Conservation (phyloP, 2,797 vertebrate species). For the Silurus aristotelis region DNA sequence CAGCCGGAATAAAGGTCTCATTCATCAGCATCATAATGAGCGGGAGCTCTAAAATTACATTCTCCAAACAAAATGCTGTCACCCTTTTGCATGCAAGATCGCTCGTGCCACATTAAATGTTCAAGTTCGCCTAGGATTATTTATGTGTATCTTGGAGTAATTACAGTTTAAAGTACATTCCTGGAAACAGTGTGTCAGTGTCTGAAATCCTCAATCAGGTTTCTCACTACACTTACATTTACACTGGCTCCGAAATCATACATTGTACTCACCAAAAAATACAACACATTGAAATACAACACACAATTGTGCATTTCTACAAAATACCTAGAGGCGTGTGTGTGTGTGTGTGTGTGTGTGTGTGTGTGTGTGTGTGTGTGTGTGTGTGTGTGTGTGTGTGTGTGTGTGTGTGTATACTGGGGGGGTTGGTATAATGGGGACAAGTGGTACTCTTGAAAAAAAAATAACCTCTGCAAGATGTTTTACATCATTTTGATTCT, state of each 20-base stretch:
- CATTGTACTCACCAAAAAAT: not conserved
- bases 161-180: conserved; percentile 3
- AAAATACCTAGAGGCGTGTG: not conserved
- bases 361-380: no score
- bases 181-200: conserved; percentile 12
- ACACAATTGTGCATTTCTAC: not conserved
- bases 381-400: no score
- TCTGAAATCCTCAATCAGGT: not conserved
- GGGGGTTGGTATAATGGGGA: not conserved
- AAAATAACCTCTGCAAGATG: not conserved
- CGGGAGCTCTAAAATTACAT: conserved; percentile 13
- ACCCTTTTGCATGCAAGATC: conserved; percentile 18
- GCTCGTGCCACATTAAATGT: conserved; percentile 1
- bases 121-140: not conserved
- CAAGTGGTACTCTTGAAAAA: not conserved
- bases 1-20: conserved; percentile 26
- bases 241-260: not conserved
- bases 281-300: not conserved
- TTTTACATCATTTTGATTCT: conserved; percentile 7
- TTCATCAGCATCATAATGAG: conserved; percentile 30
- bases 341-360: no score
- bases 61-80: conserved; percentile 33
- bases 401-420: not conserved
- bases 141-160: conserved; percentile 15
- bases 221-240: not conserved